Percentiles rank a stretch among this genome's conserved stretches.
Evolutionary conservation across 2,797 vertebrate species (phyloP).

Genomic region (Amphiprion clarkii): DNA sequence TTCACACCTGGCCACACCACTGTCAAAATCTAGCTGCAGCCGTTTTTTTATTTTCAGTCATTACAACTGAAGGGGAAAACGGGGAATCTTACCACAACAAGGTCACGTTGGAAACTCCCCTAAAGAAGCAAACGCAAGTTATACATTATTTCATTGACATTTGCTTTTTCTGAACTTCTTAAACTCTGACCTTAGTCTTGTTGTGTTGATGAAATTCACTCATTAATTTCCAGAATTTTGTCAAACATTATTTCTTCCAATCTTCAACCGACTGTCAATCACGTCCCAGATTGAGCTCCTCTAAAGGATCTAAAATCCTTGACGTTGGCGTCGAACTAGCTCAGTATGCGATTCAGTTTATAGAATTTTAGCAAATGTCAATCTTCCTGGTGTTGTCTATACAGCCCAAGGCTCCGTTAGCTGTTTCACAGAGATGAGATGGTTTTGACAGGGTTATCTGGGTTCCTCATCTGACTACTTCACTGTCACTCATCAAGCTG

Average conservation of each 20-base stretch:
- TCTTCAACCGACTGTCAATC: constrained; percentile 42
- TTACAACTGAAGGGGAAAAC: constrained; percentile 4
- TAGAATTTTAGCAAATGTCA: constrained; percentile 65
- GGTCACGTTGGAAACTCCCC: not conserved
- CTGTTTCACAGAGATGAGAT: constrained; percentile 52
- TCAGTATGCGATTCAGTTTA: constrained; percentile 54
- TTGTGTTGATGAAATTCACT: not conserved
- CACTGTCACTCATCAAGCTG: constrained; percentile 68
- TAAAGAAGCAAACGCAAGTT: not conserved
- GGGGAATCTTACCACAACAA: not conserved
- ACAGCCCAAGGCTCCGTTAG: constrained; percentile 51
- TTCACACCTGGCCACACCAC: constrained; percentile 13
- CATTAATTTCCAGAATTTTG: constrained; percentile 30
- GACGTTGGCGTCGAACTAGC: constrained; percentile 13
- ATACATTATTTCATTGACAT: not conserved
- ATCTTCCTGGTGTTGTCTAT: constrained; percentile 50
- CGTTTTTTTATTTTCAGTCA: constrained; percentile 42
- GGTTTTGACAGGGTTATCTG: constrained; percentile 67
- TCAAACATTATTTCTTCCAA: constrained; percentile 35
- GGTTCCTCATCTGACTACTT: constrained; percentile 66
- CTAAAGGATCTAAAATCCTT: constrained; percentile 2
- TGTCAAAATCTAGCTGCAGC: constrained; percentile 54
- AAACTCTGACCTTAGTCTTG: constrained; percentile 23
- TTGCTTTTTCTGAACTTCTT: not conserved
- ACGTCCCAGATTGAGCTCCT: not conserved